Evolutionary conservation across 1,140 invertebrate species (phyloP), one percentile per base, ranked within the genome.

Genomic region (Drosophila lowei): DNA sequence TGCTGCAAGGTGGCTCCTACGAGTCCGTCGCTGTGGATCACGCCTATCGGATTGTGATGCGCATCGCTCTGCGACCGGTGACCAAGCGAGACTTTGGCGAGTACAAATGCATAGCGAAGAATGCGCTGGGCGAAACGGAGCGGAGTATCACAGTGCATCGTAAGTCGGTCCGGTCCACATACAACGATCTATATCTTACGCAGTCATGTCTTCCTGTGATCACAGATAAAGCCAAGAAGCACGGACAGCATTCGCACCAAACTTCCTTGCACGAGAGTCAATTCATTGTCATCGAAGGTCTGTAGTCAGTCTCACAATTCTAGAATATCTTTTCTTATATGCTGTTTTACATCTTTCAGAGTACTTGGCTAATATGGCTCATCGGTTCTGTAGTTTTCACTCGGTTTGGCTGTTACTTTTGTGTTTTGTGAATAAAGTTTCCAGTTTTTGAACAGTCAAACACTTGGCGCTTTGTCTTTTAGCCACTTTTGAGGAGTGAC

Each of bases 51-150:
- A 92, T 93, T 72, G 93, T 93, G 58, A 94, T 94, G 93, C 92
- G 93, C 77, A 90, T 94, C 47, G 93, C 92, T 52, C 91, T 94
- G 76, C 89, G 93, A 21, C 93, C 93, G 34, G 92, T 92, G 11
- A 92, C 92, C 2, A 91, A 92, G 55, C 92, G 92, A 2, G 93
- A 94, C 80, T 94, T 94, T 74, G 93, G 93, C 8, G 93, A 92
- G 72, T 94, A 93, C 90, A 93, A 93, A 68, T 94, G 93, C 78
- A 92, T 94, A 49, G 93, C 93, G 3, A 93, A 93, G 89, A 94
- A 94, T 81, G 92, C 93, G 3, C 79, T 93, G 34, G 93, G 93
- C 3, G 93, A 93, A 77, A 93, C 93, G 3, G 93, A 94, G 72
- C 93, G 93, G 28, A 92, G 92, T 67, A 94, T 94, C 56, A 92